These are phyloP conservation scores for Picus viridis DNA, from an alignment of 2,797 vertebrate species.

Conservation along the genomic window DNA sequence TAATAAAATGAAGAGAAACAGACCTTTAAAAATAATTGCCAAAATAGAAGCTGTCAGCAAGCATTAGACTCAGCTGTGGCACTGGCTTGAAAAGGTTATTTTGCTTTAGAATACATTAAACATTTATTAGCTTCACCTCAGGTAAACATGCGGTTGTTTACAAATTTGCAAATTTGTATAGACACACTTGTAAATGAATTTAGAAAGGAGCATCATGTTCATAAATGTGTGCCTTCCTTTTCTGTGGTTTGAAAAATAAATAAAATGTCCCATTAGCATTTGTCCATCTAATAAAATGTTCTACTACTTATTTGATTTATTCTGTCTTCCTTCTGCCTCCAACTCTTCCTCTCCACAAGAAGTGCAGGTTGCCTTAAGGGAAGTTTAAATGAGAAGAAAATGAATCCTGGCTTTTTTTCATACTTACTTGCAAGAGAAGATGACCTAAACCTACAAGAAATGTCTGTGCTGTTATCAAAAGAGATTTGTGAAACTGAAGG, in stretches of 20 bases:
- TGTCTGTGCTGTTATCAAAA: not conserved
- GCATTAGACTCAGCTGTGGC: conserved; percentile 67
- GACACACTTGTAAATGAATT: conserved; percentile 45
- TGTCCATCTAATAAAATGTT: not conserved
- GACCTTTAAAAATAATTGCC: conserved; percentile 78
- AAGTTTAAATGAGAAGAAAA: not conserved
- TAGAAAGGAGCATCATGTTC: conserved; percentile 26
- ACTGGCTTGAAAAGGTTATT: conserved; percentile 66
- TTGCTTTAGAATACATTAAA: conserved; percentile 73
- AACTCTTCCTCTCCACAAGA: not conserved
- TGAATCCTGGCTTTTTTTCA: not conserved
- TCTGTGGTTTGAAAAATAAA: conserved; percentile 32
- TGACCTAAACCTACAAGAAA: not conserved
- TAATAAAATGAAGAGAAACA: conserved; percentile 76
- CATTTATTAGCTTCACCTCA: conserved; percentile 72
- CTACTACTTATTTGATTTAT: not conserved
- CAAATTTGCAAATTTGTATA: conserved; percentile 66
- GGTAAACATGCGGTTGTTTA: conserved; percentile 69
- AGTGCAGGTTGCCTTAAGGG: not conserved
- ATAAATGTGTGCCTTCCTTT: not conserved
- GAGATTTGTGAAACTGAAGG: not conserved
- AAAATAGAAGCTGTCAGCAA: conserved; percentile 66
- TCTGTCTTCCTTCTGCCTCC: not conserved
- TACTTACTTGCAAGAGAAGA: not conserved
- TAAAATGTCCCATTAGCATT: not conserved